phyloP scores from a whole-genome alignment of 2,113 vertebrate species.

The Rhabdornis inornatus region DNA sequence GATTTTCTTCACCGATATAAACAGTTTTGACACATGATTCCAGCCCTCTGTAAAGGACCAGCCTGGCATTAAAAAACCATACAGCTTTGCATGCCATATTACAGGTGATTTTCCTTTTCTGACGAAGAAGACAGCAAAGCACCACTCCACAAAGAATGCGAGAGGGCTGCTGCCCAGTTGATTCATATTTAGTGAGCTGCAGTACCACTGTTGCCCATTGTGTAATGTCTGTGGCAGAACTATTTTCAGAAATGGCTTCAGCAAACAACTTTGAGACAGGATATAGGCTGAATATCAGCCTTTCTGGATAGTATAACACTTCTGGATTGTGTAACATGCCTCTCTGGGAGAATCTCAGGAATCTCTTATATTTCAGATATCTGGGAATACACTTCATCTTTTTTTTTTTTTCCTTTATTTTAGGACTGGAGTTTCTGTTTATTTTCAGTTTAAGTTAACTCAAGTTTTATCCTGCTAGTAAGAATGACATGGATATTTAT shows the following conservation, averaged over 20 bases:
- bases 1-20: not conserved
- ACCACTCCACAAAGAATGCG: not conserved
- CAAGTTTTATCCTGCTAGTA: not conserved
- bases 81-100: not conserved
- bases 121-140: not conserved
- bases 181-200: not conserved
- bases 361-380: not conserved
- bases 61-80: not conserved
- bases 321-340: not conserved
- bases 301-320: not conserved
- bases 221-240: not conserved
- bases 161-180: not conserved
- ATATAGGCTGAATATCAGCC: not conserved
- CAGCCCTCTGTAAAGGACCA: not conserved
- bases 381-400: not conserved
- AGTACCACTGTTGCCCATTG: not conserved
- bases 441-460: not conserved
- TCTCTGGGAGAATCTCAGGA: not conserved
- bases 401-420: not conserved
- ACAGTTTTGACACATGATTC: not conserved
- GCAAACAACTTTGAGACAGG: not conserved
- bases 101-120: not conserved
- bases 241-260: not conserved
- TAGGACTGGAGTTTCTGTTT: not conserved
- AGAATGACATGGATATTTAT: not conserved